phyloP scores from a whole-genome alignment of 64 coral and sea anemone genomes.

The Dendrophyllia cribrosa region DNA sequence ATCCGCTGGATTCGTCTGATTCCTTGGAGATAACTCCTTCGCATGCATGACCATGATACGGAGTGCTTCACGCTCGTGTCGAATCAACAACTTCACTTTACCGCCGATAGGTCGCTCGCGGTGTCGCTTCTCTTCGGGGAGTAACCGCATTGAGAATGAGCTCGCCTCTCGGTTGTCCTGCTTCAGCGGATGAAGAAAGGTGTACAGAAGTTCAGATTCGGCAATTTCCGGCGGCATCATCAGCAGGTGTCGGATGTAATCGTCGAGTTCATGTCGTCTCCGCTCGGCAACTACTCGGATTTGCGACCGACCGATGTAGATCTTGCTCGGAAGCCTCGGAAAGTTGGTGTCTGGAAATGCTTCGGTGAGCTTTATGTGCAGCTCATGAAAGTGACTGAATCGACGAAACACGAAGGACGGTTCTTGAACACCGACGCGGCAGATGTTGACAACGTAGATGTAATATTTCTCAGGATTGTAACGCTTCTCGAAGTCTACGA shows the following conservation, averaged over 20 bases:
- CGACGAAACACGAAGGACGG: slow-evolving; percentile 96
- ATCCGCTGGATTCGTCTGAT: slow-evolving; percentile 74
- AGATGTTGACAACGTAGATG: slow-evolving; percentile 91
- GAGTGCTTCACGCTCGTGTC: slow-evolving; percentile 60
- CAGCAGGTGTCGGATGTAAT: slow-evolving; percentile 81
- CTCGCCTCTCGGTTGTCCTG: slow-evolving; percentile 76
- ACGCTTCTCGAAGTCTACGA: slow-evolving; percentile 96
- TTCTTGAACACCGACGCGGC: slow-evolving; percentile 58
- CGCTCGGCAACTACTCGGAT: slow-evolving; percentile 94
- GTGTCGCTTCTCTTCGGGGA: slow-evolving; percentile 88
- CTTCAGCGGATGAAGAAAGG: slow-evolving; percentile 81
- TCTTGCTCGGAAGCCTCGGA: slow-evolving; percentile 89
- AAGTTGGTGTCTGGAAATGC: slow-evolving; percentile 82
- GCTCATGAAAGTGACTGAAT: slow-evolving; percentile 92
- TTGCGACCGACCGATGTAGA: slow-evolving; percentile 94
- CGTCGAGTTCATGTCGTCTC: slow-evolving; percentile 85
- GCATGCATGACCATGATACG: slow-evolving; percentile 98
- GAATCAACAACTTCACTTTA: slow-evolving; percentile 83
- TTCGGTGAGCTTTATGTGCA: slow-evolving; percentile 81
- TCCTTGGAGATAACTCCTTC: slow-evolving; percentile 80
- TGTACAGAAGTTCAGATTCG: slow-evolving; percentile 91
- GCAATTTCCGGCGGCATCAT: slow-evolving; percentile 76
- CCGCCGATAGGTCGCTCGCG: slow-evolving; percentile 67
- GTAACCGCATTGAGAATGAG: slow-evolving; percentile 76
- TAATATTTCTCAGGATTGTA: slow-evolving; percentile 94